Conservation (phyloP, 2,888 invertebrate genomes). For the Drosophila rubida region DNA sequence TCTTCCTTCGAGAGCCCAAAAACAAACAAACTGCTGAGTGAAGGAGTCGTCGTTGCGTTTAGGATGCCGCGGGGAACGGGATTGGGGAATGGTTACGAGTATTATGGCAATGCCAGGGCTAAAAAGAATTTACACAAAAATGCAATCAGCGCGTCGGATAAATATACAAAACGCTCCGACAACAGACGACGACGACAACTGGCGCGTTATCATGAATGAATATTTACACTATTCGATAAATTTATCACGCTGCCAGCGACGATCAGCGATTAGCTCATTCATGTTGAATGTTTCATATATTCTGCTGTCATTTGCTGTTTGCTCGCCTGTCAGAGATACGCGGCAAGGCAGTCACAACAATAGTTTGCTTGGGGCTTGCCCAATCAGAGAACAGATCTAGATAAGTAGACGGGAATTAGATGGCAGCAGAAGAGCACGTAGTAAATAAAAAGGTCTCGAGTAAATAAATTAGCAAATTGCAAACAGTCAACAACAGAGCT, state of each 20-base stretch:
- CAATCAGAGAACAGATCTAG: not conserved
- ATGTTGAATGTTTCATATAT: conserved; percentile 51
- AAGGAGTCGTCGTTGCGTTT: conserved; percentile 18
- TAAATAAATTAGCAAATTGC: not conserved
- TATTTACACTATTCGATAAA: conserved; percentile 69
- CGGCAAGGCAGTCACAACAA: not conserved
- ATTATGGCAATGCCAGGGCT: conserved; percentile 24
- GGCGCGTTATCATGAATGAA: conserved; percentile 62
- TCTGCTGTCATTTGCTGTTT: conserved; percentile 39
- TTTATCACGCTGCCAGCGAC: conserved; percentile 51
- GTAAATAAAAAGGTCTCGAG: not conserved
- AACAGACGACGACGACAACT: conserved; percentile 51
- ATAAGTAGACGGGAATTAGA: not conserved
- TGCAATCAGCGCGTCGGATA: conserved; percentile 68
- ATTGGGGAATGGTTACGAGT: conserved; percentile 14
- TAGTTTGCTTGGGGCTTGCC: not conserved
- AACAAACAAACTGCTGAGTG: conserved; percentile 32
- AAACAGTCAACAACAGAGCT: too few relatives aligned
- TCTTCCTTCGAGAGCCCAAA: conserved; percentile 50
- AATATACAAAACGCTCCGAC: conserved; percentile 60
- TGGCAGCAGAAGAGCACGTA: not conserved
- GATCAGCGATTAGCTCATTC: conserved; percentile 33
- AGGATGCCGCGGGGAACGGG: not conserved
- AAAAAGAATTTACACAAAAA: conserved; percentile 77
- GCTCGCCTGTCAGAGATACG: conserved; percentile 2